Conservation (phyloP, 2,888 invertebrate species). For the Noctua fimbriata region DNA sequence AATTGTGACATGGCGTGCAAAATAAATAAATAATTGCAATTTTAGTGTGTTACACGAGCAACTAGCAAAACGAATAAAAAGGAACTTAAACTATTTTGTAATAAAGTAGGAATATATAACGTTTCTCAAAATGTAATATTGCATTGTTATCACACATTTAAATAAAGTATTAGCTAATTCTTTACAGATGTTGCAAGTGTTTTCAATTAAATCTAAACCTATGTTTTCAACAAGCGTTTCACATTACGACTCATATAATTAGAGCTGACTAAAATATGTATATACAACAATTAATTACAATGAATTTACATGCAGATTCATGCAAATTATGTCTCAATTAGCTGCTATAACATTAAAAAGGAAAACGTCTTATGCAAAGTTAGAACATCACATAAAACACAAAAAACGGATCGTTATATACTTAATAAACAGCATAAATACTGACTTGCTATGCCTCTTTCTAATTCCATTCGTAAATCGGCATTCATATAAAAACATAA, state of each 20-base stretch:
- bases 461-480: background rate
- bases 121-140: conserved; percentile 8
- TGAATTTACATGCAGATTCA: conserved; percentile 51
- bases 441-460: background rate
- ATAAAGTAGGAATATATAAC: background rate
- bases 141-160: conserved; percentile 19
- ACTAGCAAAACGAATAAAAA: background rate
- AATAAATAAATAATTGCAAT: background rate
- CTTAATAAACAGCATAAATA: background rate
- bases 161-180: background rate
- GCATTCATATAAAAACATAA: background rate
- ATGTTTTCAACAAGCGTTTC: conserved; percentile 27
- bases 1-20: conserved; percentile 7
- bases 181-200: conserved; percentile 12
- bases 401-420: background rate
- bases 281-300: conserved; percentile 45
- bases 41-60: background rate
- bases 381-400: background rate
- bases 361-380: conserved; percentile 14
- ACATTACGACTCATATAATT: conserved; percentile 33
- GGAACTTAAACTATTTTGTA: background rate
- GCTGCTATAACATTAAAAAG: conserved; percentile 28
- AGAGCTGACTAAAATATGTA: conserved; percentile 23
- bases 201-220: conserved; percentile 9
- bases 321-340: conserved; percentile 44